Evolutionary conservation across 2,113 vertebrate species (phyloP), one percentile per base, ranked within the genome.

Genomic region (Oryzias melastigma): DNA sequence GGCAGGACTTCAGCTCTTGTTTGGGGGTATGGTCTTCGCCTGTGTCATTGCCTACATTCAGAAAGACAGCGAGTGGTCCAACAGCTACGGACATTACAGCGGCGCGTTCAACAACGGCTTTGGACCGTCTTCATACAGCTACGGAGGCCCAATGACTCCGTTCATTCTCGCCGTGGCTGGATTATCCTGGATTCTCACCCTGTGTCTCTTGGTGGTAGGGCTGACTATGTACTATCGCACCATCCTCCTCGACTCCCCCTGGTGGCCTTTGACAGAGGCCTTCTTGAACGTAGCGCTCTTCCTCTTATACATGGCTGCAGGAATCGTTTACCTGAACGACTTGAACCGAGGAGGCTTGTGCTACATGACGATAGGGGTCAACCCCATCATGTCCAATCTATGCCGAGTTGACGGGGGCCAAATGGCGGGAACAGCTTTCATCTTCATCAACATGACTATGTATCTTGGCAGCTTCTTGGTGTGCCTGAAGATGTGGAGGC

Each of bases 201-300:
- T 91, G 15, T 48, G 83, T 4, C 72, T 94, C 7, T 52, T 90
- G 49, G 87, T 85, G 25, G 70, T 91, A 44, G 92, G 93, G 6
- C 54, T 92, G 53, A 92, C 93, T 0, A 86, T 90, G 87, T 92
- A 92, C 78, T 93, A 94, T 55, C 80, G 86, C 54, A 87, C 89
- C 20, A 90, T 93, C 58, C 91, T 94, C 29, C 88, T 93, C 0
- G 74, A 90, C 58, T 80, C 93, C 2, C 56, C 83, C 65, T 94
- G 93, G 93, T 94, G 93, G 93, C 93, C 92, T 0, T 80, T 93
- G 35, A 88, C 92, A 0, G 93, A 94, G 71, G 90, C 88, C 3
- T 71, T 82, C 43, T 85, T 92, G 58, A 93, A 93, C 16, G 12
- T 91, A 20, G 71, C 77, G 0, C 27, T 93, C 71, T 93, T 89